phyloP scores from a whole-genome alignment of 2,888 invertebrate species.

The Agrochola lychnidis region DNA sequence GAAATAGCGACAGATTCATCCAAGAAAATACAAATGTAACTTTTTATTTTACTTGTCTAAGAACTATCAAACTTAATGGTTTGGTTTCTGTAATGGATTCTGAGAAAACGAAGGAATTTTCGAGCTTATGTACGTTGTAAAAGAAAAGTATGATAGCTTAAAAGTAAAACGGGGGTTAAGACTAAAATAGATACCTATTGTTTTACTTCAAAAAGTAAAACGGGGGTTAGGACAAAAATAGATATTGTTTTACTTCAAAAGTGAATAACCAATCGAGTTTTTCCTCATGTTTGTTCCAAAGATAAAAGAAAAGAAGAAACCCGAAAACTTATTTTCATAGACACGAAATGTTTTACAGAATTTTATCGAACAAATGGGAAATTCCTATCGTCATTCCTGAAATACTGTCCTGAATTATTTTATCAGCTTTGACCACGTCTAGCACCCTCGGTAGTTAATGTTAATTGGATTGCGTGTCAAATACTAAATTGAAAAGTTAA shows the following conservation, averaged over 20 bases:
- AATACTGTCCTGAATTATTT: constrained; percentile 42
- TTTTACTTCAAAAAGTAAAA: neutral
- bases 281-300: neutral
- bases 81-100: constrained; percentile 19
- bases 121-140: constrained; percentile 6
- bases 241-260: neutral
- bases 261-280: neutral
- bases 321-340: constrained; percentile 21
- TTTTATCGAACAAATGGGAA: constrained; percentile 25
- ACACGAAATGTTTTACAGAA: constrained; percentile 15
- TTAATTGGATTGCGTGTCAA: constrained; percentile 50
- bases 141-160: constrained; percentile 32
- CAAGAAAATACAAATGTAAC: neutral
- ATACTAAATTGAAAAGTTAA: constrained; percentile 48
- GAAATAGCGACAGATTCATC: neutral
- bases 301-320: constrained; percentile 20
- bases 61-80: constrained; percentile 14
- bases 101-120: constrained; percentile 19
- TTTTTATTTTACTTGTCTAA: constrained; percentile 4
- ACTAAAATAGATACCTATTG: neutral
- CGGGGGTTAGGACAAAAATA: constrained; percentile 5
- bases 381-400: constrained; percentile 11
- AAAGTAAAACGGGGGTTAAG: constrained; percentile 5
- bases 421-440: constrained; percentile 36
- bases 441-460: constrained; percentile 19